Evolutionary conservation across 2,113 vertebrate genomes (phyloP).

Genomic region (Cettia cetti): DNA sequence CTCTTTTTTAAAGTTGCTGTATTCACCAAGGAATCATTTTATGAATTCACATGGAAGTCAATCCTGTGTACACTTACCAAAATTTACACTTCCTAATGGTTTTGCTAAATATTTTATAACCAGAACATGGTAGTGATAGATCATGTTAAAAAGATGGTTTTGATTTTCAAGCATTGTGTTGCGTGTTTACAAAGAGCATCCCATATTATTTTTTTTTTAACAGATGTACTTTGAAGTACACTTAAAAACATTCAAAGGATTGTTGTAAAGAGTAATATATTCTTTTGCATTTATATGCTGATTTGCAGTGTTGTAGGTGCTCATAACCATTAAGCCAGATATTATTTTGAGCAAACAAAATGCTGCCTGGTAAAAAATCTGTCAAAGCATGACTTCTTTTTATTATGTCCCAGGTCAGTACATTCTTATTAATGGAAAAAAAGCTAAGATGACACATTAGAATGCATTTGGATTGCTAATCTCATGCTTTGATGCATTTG

Average conservation of each 20-base stretch:
- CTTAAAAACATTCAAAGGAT: background rate
- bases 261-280: background rate
- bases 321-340: background rate
- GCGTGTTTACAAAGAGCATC: background rate
- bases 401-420: background rate
- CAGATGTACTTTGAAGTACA: background rate
- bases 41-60: background rate
- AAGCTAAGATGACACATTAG: background rate
- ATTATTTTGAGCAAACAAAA: background rate
- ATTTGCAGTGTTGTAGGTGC: background rate
- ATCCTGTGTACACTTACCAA: background rate
- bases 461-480: background rate
- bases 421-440: background rate
- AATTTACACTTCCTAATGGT: background rate
- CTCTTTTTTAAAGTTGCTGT: background rate
- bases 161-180: background rate
- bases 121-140: background rate
- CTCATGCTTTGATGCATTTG: background rate
- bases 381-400: background rate
- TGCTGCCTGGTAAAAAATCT: background rate
- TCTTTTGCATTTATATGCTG: background rate
- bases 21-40: background rate
- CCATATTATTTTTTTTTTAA: background rate
- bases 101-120: background rate
- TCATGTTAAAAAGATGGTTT: background rate